Conservation (phyloP, 2,888 invertebrate species). For the Agrenia bidenticulata region DNA sequence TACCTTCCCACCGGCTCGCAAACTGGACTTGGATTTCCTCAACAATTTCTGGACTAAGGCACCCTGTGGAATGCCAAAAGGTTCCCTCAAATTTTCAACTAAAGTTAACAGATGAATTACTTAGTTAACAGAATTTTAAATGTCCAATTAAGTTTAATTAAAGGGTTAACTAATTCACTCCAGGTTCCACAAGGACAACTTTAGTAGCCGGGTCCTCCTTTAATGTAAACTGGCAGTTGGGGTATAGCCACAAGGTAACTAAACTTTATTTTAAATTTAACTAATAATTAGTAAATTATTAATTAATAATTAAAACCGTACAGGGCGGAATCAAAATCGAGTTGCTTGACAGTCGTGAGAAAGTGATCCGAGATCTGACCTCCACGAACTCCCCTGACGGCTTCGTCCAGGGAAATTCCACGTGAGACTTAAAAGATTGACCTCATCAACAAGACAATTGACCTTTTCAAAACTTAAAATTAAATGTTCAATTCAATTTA, state of each 20-base stretch:
- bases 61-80: slow-evolving; percentile 95
- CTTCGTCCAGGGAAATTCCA: slow-evolving; percentile 78
- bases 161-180: background rate
- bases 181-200: slow-evolving; percentile 44
- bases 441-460: background rate
- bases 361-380: slow-evolving; percentile 80
- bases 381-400: slow-evolving; percentile 76
- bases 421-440: slow-evolving; percentile 73
- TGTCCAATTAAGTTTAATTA: background rate
- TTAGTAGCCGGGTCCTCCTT: slow-evolving; percentile 39
- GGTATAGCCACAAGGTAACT: slow-evolving; percentile 42
- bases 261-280: too few relatives aligned
- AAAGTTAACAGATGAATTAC: background rate
- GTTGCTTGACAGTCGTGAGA: slow-evolving; percentile 78
- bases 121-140: background rate
- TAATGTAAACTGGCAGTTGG: slow-evolving; percentile 47
- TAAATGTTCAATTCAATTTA: background rate
- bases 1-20: slow-evolving; percentile 85
- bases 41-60: slow-evolving; percentile 85
- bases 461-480: slow-evolving; percentile 7
- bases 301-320: too few relatives aligned
- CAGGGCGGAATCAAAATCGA: slow-evolving; percentile 83
- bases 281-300: background rate
- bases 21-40: slow-evolving; percentile 86
- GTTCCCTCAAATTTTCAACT: slow-evolving; percentile 59